Percentiles rank a stretch among this genome's conserved stretches.
Evolutionary conservation across 2,888 invertebrate species (phyloP).

Genomic region (Onthophagus sagittarius): DNA sequence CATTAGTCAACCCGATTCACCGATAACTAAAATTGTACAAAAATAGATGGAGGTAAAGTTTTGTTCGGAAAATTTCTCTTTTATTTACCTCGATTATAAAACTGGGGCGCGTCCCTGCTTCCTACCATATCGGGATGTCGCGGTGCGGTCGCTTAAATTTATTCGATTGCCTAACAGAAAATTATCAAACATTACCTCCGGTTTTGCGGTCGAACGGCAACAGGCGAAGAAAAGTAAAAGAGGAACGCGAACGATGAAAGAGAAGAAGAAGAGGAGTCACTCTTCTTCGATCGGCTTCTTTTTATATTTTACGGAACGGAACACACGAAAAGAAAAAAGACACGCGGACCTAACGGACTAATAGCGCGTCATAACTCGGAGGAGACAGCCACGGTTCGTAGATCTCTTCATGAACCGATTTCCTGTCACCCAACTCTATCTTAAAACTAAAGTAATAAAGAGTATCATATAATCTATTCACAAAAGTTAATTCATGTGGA

Average conservation of each 20-base stretch:
- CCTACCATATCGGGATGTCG: background rate
- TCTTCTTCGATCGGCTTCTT: background rate
- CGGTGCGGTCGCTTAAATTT: conserved; percentile 3
- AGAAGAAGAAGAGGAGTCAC: background rate
- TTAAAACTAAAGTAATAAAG: background rate
- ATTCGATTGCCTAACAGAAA: background rate
- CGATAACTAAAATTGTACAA: background rate
- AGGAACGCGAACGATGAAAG: background rate
- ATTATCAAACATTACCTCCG: conserved; percentile 4
- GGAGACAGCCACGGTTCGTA: conserved; percentile 14
- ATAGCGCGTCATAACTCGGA: conserved; percentile 15
- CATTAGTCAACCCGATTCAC: background rate
- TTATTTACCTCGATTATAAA: background rate
- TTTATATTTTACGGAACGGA: conserved; percentile 2
- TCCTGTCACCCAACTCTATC: background rate
- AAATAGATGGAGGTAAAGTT: background rate
- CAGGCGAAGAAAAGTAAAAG: background rate
- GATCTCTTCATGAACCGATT: conserved; percentile 11
- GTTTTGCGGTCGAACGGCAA: conserved; percentile 3
- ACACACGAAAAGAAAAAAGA: conserved; percentile 7
- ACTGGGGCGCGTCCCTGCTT: background rate
- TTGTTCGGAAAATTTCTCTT: background rate
- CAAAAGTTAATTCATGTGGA: too few species aligned
- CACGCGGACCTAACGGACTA: conserved; percentile 7
- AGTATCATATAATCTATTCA: background rate